These are phyloP conservation scores for Nymphalis io DNA, from an alignment of 1,140 invertebrate genomes.

Conservation along the genomic window DNA sequence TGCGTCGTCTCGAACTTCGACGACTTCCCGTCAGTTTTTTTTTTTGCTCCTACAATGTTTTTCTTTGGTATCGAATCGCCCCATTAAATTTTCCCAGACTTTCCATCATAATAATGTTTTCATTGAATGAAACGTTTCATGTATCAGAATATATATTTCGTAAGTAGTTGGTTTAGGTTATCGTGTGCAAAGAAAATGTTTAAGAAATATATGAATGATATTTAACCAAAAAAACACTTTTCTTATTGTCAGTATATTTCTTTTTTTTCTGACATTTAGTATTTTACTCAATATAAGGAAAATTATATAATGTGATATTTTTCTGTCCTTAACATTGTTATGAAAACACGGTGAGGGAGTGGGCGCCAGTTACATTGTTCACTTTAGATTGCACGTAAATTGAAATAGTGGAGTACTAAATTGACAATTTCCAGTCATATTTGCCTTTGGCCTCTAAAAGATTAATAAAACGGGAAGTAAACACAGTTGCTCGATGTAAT, in stretches of 20 bases:
- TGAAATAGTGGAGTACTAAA: constrained; percentile 37
- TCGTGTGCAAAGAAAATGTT: not conserved
- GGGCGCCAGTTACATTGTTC: constrained; percentile 13
- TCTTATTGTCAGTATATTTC: too few relatives aligned
- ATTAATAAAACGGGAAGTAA: constrained; percentile 52
- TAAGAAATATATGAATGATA: not conserved
- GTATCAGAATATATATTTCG: not conserved
- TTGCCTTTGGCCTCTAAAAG: constrained; percentile 44
- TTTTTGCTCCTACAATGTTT: constrained; percentile 16
- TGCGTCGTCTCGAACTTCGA: constrained; percentile 30
- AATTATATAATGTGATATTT: not conserved
- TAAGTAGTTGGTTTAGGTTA: not conserved
- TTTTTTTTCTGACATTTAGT: too few relatives aligned
- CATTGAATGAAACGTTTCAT: not conserved
- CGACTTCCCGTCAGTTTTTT: constrained; percentile 21
- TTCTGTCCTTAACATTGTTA: not conserved
- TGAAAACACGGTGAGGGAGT: not conserved
- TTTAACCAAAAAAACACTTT: not conserved
- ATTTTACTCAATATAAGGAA: not conserved
- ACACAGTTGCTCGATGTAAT: constrained; percentile 49
- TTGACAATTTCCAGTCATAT: constrained; percentile 43
- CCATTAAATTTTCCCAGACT: constrained; percentile 1
- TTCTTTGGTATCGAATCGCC: constrained; percentile 18
- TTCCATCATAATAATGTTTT: constrained; percentile 4
- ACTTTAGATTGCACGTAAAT: constrained; percentile 30